phyloP scores from a whole-genome alignment of 2,113 vertebrate genomes.

The Pao palembangensis region DNA sequence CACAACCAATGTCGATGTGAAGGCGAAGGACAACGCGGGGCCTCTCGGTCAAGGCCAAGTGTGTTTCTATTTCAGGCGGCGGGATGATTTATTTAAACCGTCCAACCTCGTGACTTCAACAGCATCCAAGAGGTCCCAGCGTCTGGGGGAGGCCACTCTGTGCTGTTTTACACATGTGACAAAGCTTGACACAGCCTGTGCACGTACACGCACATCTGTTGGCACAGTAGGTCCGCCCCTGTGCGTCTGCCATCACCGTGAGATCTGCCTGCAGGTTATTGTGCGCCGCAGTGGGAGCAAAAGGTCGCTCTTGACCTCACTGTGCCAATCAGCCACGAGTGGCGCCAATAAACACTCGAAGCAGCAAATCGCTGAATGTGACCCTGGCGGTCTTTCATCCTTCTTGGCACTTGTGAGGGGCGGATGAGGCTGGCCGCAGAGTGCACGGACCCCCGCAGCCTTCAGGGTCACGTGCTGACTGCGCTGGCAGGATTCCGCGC shows the following conservation, averaged over 20 bases:
- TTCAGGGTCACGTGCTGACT: slow-evolving; percentile 32
- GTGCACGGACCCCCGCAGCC: slow-evolving; percentile 22
- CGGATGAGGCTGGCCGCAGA: not conserved
- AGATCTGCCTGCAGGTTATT: not conserved
- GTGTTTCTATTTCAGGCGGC: slow-evolving; percentile 63
- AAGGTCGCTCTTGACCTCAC: not conserved
- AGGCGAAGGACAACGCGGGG: slow-evolving; percentile 20
- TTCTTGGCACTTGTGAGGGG: slow-evolving; percentile 36
- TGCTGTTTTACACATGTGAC: slow-evolving; percentile 15
- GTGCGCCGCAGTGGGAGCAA: too few relatives aligned
- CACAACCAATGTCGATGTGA: slow-evolving; percentile 23
- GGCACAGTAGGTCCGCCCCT: not conserved
- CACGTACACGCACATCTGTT: not conserved
- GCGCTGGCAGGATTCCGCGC: slow-evolving; percentile 36
- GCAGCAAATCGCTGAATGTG: slow-evolving; percentile 31
- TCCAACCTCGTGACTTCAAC: slow-evolving; percentile 55
- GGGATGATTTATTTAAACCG: slow-evolving; percentile 74
- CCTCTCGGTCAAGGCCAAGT: slow-evolving; percentile 53
- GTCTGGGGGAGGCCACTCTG: slow-evolving; percentile 30
- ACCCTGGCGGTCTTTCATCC: slow-evolving; percentile 17
- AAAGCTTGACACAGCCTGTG: not conserved
- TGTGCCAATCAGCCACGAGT: slow-evolving; percentile 23
- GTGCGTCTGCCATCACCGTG: not conserved
- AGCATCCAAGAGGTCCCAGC: slow-evolving; percentile 27
- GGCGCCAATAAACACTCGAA: slow-evolving; percentile 26